Percentiles rank a stretch among this genome's conserved stretches.
phyloP scores from a whole-genome alignment of 2,113 vertebrate species.

The Melanerpes aurifrons region DNA sequence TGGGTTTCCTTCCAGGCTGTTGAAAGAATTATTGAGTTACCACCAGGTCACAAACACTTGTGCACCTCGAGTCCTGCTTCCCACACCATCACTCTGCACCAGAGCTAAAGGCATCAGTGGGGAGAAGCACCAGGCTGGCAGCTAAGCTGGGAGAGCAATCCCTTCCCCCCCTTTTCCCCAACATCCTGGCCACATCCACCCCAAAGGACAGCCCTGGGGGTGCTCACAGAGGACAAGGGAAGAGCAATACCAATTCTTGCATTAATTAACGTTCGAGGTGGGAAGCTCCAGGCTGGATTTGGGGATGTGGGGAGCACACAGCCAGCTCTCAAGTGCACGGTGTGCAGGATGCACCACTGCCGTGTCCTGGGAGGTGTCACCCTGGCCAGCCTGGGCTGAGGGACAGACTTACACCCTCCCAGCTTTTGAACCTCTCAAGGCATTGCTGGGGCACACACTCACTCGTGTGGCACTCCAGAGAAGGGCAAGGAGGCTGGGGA shows the following conservation, averaged over 20 bases:
- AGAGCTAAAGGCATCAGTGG: rapidly evolving
- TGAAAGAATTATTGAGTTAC: conserved; percentile 7
- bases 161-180: not conserved
- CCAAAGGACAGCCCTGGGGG: rapidly evolving
- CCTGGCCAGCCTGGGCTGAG: rapidly evolving
- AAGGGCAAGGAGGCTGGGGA: too few species aligned
- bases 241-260: not conserved
- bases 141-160: not conserved
- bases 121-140: not conserved
- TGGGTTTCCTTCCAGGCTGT: conserved; percentile 91
- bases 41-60: rapidly evolving
- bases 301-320: not conserved
- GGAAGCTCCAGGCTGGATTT: not conserved
- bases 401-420: not conserved
- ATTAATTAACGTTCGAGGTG: rapidly evolving
- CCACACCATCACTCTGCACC: not conserved
- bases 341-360: rapidly evolving
- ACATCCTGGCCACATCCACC: rapidly evolving
- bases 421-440: rapidly evolving
- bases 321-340: rapidly evolving
- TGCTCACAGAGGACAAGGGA: rapidly evolving
- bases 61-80: rapidly evolving
- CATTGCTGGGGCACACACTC: rapidly evolving
- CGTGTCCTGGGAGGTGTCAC: rapidly evolving
- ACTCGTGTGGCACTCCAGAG: too few species aligned